Evolutionary conservation across 1,140 invertebrate species (phyloP).

Genomic region (Scaptomyza graminum): DNA sequence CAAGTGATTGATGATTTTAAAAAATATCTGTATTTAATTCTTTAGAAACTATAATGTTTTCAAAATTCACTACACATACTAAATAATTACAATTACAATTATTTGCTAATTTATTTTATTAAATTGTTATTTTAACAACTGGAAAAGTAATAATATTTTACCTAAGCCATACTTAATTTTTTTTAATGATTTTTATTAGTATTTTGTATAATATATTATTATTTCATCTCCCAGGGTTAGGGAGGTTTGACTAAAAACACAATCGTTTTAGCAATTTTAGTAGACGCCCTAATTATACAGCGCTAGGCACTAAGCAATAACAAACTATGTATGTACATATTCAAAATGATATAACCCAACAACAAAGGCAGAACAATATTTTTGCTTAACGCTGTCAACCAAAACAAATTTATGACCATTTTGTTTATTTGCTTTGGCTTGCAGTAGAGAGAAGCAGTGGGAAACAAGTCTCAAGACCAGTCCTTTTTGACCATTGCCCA

Average conservation of each 20-base stretch:
- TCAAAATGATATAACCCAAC: conserved; percentile 69
- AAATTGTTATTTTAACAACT: too few species aligned
- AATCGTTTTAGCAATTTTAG: conserved; percentile 13
- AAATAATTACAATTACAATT: too few species aligned
- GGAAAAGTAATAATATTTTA: too few species aligned
- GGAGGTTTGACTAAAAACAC: conserved; percentile 22
- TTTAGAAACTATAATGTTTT: too few species aligned
- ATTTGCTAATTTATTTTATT: too few species aligned
- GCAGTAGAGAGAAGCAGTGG: not conserved
- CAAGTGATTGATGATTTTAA: too few species aligned
- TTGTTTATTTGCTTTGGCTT: conserved; percentile 62
- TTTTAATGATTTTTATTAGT: not conserved
- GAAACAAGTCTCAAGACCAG: not conserved
- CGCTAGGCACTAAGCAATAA: conserved; percentile 47
- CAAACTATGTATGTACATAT: conserved; percentile 32
- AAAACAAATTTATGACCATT: conserved; percentile 60
- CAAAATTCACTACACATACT: too few species aligned
- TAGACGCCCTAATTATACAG: conserved; percentile 70
- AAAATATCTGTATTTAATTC: too few species aligned
- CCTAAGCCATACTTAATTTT: too few species aligned
- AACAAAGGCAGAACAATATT: conserved; percentile 51
- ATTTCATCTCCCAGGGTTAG: not conserved
- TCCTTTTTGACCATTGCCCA: conserved; percentile 5
- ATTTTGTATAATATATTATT: too few species aligned
- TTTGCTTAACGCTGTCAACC: conserved; percentile 47